Conservation (phyloP, 2,797 vertebrate genomes). For the Decapterus maruadsi region DNA sequence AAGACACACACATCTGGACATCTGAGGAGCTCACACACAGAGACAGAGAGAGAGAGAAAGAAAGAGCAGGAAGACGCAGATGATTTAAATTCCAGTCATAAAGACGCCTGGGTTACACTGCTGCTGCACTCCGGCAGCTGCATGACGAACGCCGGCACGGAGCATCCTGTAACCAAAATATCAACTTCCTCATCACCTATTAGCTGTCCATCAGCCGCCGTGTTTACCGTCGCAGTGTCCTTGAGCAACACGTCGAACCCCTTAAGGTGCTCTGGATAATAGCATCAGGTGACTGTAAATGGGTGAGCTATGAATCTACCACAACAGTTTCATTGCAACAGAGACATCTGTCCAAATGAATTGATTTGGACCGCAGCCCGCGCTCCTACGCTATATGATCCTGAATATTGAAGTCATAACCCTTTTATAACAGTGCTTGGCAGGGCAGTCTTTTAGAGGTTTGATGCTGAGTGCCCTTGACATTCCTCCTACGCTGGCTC, state of each 20-base stretch:
- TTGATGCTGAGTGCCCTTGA: conserved; percentile 74
- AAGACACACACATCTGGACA: conserved; percentile 56
- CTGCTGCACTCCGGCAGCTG: conserved; percentile 22
- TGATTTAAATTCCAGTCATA: conserved; percentile 49
- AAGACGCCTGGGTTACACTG: conserved; percentile 24
- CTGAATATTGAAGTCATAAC: conserved; percentile 75
- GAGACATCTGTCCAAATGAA: conserved; percentile 74
- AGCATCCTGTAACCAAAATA: conserved; percentile 25
- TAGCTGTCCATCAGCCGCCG: conserved; percentile 40
- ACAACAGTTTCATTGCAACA: conserved; percentile 61
- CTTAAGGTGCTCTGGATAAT: conserved; percentile 39
- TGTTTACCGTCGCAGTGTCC: conserved; percentile 51
- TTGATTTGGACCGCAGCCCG: conserved; percentile 70
- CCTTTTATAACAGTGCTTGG: conserved; percentile 70
- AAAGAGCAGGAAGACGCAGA: not conserved
- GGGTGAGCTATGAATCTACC: conserved; percentile 60
- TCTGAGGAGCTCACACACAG: conserved; percentile 6
- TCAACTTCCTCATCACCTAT: conserved; percentile 21
- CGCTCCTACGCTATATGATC: conserved; percentile 57
- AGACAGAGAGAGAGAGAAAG: too few species aligned
- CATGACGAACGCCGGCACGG: not conserved
- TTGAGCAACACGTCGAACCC: conserved; percentile 41
- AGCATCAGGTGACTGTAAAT: conserved; percentile 48
- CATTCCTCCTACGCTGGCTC: conserved; percentile 57
- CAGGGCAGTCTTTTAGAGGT: conserved; percentile 61